A percentile compares a stretch with the other conserved stretches of the same genome.
Conservation (phyloP, 2,113 vertebrate genomes). For the Atractosteus spatula region DNA sequence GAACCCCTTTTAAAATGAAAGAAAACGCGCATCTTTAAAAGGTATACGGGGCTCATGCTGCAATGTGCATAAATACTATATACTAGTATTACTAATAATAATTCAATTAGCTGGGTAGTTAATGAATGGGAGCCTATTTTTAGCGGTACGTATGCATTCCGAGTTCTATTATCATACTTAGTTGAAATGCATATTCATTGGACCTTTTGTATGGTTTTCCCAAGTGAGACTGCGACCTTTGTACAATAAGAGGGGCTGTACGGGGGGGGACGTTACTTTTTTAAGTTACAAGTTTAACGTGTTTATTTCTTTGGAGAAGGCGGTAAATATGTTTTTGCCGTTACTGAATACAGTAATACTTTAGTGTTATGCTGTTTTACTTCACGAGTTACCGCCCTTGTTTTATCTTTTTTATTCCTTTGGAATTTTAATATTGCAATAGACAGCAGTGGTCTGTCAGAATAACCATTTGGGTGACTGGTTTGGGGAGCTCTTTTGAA, state of each 20-base stretch:
- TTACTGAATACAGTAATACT: neutral
- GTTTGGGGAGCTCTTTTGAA: neutral
- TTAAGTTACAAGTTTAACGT: conserved; percentile 42
- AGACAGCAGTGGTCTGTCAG: neutral
- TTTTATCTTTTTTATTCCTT: conserved; percentile 29
- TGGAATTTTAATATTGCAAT: neutral
- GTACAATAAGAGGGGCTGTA: conserved; percentile 43
- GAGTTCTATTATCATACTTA: conserved; percentile 51
- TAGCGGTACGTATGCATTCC: conserved; percentile 30
- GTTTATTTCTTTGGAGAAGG: conserved; percentile 23
- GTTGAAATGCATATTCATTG: conserved; percentile 54
- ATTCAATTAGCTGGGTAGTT: no score
- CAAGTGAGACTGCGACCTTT: conserved; percentile 47
- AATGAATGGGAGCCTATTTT: no score
- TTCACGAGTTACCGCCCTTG: conserved; percentile 10
- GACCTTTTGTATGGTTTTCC: conserved; percentile 41
- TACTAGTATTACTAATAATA: no score
- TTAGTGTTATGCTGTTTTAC: neutral
- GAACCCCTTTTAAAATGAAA: no score
- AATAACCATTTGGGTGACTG: neutral
- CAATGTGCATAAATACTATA: no score
- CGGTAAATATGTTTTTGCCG: no score
- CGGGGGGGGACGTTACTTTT: conserved; percentile 12
- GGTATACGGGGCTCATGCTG: no score
- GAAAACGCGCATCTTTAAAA: no score